A percentile compares a stretch with the other conserved stretches of the same genome.
These are phyloP conservation scores for Drosophila ambigua DNA, from an alignment of 1,140 invertebrate species.

Conservation along the genomic window DNA sequence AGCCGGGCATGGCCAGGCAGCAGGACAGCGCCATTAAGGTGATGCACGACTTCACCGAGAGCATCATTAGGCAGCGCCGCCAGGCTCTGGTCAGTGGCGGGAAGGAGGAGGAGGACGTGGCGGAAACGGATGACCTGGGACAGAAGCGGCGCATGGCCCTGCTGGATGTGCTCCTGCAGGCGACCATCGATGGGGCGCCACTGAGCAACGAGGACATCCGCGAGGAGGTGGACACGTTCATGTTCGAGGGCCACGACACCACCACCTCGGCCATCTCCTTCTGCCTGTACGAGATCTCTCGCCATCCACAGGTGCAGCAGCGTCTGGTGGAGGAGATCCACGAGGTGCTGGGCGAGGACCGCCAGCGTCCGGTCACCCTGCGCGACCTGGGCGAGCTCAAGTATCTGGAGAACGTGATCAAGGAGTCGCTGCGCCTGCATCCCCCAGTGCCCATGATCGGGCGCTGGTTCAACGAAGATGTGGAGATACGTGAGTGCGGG, in stretches of 20 bases:
- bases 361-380: conserved; percentile 5
- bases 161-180: conserved; percentile 90
- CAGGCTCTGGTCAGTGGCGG: conserved; percentile 51
- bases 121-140: conserved; percentile 67
- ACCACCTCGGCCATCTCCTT: conserved; percentile 87
- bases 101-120: neutral
- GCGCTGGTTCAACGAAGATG: conserved; percentile 85
- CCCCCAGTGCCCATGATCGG: conserved; percentile 88
- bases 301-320: conserved; percentile 86
- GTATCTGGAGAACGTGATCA: conserved; percentile 86
- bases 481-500: conserved; percentile 68
- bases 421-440: conserved; percentile 87
- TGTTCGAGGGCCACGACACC: conserved; percentile 91
- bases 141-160: conserved; percentile 88
- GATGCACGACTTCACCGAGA: conserved; percentile 88
- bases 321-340: conserved; percentile 86
- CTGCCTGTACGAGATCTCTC: conserved; percentile 85
- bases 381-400: conserved; percentile 55
- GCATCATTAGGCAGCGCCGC: conserved; percentile 85
- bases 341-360: conserved; percentile 84
- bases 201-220: conserved; percentile 88
- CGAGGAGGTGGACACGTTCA: conserved; percentile 91
- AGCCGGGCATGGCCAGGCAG: conserved; percentile 80
- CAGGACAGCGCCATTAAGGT: conserved; percentile 86
- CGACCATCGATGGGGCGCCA: conserved; percentile 85